Evolutionary conservation across 1,140 invertebrate species (phyloP).

Genomic region (Sitophilus oryzae): DNA sequence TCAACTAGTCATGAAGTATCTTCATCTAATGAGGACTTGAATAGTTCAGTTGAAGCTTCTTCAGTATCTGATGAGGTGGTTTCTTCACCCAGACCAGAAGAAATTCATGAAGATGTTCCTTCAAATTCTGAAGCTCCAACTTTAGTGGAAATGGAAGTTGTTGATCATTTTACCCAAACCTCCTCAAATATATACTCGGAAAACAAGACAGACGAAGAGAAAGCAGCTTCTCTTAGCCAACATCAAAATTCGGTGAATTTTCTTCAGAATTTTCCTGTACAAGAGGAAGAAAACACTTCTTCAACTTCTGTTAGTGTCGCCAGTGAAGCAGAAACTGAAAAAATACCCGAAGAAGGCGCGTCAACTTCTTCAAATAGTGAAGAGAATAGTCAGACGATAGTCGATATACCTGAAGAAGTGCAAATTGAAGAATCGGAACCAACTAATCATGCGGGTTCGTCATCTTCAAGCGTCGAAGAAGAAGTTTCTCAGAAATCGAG

Average conservation of each 20-base stretch:
- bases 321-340: neutral
- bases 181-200: slow-evolving; percentile 5
- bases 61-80: no score
- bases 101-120: neutral
- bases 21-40: neutral
- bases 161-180: neutral
- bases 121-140: neutral
- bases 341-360: neutral
- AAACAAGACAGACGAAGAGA: slow-evolving; percentile 24
- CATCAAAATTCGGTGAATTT: no score
- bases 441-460: neutral
- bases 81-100: neutral
- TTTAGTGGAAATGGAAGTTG: no score
- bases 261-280: no score
- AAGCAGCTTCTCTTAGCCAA: slow-evolving; percentile 14
- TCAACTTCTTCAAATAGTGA: neutral
- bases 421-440: neutral
- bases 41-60: neutral
- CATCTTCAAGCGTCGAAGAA: neutral
- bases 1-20: neutral
- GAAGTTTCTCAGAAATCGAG: neutral
- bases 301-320: neutral
- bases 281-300: neutral
- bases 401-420: neutral
- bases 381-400: no score